Evolutionary conservation across 2,797 vertebrate genomes (phyloP).

Genomic region (Chelon labrosus): DNA sequence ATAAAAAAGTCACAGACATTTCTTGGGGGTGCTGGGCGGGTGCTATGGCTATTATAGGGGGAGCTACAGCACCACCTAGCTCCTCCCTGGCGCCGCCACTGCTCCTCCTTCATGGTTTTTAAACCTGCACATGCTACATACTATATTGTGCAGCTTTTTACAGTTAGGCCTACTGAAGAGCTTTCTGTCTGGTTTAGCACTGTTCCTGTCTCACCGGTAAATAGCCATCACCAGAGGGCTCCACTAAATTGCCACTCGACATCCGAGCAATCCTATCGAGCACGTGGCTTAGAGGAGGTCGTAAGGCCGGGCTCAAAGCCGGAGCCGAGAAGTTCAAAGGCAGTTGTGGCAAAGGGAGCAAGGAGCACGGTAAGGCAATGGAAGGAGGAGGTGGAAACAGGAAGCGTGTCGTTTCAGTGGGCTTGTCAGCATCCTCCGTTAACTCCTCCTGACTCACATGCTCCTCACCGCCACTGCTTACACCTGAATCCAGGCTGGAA

Average conservation of each 20-base stretch:
- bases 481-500: conserved; percentile 66
- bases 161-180: too few species aligned
- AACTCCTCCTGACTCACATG: conserved; percentile 63
- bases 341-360: neutral
- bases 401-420: conserved; percentile 37
- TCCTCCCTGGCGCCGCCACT: too few species aligned
- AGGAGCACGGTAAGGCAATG: neutral
- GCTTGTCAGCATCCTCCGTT: conserved; percentile 15
- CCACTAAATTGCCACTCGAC: conserved; percentile 29
- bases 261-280: neutral
- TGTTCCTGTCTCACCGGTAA: conserved; percentile 62
- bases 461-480: conserved; percentile 44
- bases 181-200: neutral
- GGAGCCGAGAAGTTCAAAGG: conserved; percentile 9
- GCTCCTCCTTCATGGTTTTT: too few species aligned
- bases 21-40: too few species aligned
- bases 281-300: neutral
- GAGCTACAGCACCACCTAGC: too few species aligned
- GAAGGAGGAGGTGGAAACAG: conserved; percentile 14
- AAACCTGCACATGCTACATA: too few species aligned
- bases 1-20: too few species aligned
- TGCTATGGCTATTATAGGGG: too few species aligned
- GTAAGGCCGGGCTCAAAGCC: neutral
- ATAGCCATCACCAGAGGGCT: conserved; percentile 74
- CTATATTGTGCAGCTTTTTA: too few species aligned